phyloP scores from a whole-genome alignment of 2,888 invertebrate species.

The Thecocarcelia acutangulata region DNA sequence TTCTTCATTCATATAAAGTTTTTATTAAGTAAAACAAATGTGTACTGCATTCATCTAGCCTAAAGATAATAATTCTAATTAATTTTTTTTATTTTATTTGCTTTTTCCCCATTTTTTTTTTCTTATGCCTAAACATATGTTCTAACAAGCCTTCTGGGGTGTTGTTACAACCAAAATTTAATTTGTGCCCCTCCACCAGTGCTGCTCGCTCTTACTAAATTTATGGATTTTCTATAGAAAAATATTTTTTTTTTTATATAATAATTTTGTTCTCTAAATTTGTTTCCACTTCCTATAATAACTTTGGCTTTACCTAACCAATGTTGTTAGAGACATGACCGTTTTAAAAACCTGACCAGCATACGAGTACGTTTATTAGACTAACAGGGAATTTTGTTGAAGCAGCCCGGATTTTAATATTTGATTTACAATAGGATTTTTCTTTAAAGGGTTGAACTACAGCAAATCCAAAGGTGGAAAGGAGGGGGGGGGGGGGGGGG shows the following conservation, averaged over 20 bases:
- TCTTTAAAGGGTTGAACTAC: conserved; percentile 58
- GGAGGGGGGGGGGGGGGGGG: neutral
- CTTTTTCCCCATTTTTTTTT: neutral
- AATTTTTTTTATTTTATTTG: too few species aligned
- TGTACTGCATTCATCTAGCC: too few species aligned
- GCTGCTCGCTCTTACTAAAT: neutral
- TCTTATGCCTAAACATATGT: too few species aligned
- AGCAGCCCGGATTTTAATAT: conserved; percentile 54
- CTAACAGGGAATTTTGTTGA: neutral
- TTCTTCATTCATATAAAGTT: too few species aligned
- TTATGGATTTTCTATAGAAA: neutral
- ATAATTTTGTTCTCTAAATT: conserved; percentile 30
- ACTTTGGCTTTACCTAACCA: conserved; percentile 34
- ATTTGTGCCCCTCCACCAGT: neutral
- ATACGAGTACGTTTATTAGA: conserved; percentile 49
- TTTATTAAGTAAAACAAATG: too few species aligned
- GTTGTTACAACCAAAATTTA: too few species aligned
- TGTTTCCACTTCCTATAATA: conserved; percentile 10
- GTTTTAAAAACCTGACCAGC: conserved; percentile 63
- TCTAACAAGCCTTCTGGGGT: too few species aligned
- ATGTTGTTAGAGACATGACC: conserved; percentile 51
- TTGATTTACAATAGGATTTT: conserved; percentile 60
- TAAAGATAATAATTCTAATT: too few species aligned
- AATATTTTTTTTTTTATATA: conserved; percentile 28
- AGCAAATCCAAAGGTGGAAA: neutral